Conservation (phyloP, 1,140 invertebrate species). For the Trichonephila clavipes region DNA sequence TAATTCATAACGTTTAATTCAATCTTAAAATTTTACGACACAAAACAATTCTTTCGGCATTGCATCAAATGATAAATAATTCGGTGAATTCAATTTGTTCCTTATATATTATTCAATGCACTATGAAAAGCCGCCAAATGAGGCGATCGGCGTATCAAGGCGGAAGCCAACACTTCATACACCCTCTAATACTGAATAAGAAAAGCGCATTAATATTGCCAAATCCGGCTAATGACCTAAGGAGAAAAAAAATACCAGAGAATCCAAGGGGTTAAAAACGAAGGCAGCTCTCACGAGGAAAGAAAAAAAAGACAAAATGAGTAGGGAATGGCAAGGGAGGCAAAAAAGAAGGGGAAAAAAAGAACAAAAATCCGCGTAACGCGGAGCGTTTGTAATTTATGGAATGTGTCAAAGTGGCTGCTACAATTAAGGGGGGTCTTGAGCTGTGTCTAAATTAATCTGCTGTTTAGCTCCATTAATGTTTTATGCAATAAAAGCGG, state of each 20-base stretch:
- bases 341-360: background rate
- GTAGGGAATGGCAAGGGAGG: background rate
- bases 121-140: conserved; percentile 20
- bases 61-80: too few relatives aligned
- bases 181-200: conserved; percentile 25
- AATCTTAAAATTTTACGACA: too few relatives aligned
- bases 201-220: conserved; percentile 73
- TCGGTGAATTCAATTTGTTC: background rate
- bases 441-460: conserved; percentile 76
- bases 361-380: conserved; percentile 31
- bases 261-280: conserved; percentile 49
- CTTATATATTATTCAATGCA: too few relatives aligned
- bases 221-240: conserved; percentile 71
- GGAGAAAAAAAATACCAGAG: conserved; percentile 30
- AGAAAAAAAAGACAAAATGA: conserved; percentile 43
- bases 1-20: too few relatives aligned
- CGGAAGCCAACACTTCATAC: conserved; percentile 32
- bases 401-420: conserved; percentile 75
- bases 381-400: conserved; percentile 67
- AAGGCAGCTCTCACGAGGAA: conserved; percentile 32
- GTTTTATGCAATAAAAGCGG: conserved; percentile 76
- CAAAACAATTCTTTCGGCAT: too few relatives aligned
- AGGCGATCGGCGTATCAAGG: conserved; percentile 22
- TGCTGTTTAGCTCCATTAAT: conserved; percentile 76
- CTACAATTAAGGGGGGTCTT: conserved; percentile 72